Evolutionary conservation across 2,797 vertebrate species (phyloP), one percentile per base, ranked within the genome.

Genomic region (Ibycter americanus): DNA sequence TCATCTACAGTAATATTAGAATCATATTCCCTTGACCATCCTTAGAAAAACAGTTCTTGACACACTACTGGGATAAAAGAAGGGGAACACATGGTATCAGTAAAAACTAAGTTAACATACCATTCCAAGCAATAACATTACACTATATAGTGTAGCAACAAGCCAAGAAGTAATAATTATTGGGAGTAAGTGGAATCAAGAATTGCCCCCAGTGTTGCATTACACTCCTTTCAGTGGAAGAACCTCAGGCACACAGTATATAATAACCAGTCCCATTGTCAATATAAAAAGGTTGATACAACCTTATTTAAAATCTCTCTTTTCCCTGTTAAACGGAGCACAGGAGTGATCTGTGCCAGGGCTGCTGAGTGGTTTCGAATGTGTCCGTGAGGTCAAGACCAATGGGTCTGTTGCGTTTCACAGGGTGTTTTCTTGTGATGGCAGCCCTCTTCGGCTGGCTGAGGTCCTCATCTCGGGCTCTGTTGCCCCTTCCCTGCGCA

Each of bases 21-120:
- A 92, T 95, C 93, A 63, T 91, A 95, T 94, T 96, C 97, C 92
- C 93, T 56, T 63, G 95, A 78, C 92, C 90, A 78, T 93, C 92
- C 89, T 95, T 93, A 91, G 89, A 65, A 91, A 88, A 96, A 80
- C 95, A 94, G 85, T 44, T 63, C 92, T 91, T 88, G 91, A 95
- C 86, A 74, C 91, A 85, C 81, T 58, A 22, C 79, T 38, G 87
- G 93, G 95, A 95, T 96, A 88, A 96, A 97, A 96, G 96, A 34
- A 76, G 49, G 46, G 36, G 71, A 96, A 95, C 96, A 96, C 94
- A 96, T 96, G 96, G 96, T 96, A 88, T 61, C 66, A 62, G 95
- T 97, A 97, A 97, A 97, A 95, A 44, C 9, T 1, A 58, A 96
- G 96, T 96, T 96, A 96, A 83, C 96, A 79, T 95, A 81, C 93